phyloP scores from a whole-genome alignment of 1,140 invertebrate species.

The Subanguina moxae region DNA sequence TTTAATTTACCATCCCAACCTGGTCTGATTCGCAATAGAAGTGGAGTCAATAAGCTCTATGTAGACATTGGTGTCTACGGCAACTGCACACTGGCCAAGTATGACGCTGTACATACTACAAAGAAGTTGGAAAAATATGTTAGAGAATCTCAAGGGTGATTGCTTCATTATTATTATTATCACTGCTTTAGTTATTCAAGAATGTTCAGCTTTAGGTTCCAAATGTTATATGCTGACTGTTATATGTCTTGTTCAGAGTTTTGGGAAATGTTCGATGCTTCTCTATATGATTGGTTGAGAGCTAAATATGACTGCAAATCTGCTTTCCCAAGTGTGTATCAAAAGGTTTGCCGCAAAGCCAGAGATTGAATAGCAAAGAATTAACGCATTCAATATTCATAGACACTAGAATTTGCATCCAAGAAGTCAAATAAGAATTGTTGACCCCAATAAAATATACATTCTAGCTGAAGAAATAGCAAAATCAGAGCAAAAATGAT shows the following conservation, averaged over 20 bases:
- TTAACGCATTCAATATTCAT: background rate
- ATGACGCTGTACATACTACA: constrained; percentile 69
- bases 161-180: background rate
- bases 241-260: constrained; percentile 74
- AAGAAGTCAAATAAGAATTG: too few relatives aligned
- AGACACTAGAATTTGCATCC: too few relatives aligned
- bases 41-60: constrained; percentile 65
- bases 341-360: constrained; percentile 71
- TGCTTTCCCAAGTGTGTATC: constrained; percentile 78
- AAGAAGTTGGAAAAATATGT: constrained; percentile 72
- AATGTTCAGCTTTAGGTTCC: constrained; percentile 64
- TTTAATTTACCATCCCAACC: constrained; percentile 70
- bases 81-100: constrained; percentile 60
- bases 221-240: constrained; percentile 81
- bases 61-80: constrained; percentile 77
- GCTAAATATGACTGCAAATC: constrained; percentile 66
- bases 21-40: constrained; percentile 67
- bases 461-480: too few relatives aligned
- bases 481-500: too few relatives aligned
- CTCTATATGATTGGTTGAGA: constrained; percentile 71
- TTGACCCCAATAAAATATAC: too few relatives aligned
- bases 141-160: constrained; percentile 67
- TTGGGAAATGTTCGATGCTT: constrained; percentile 76
- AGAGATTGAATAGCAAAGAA: constrained; percentile 55
- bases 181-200: background rate